These are phyloP conservation scores for Polydrusus pterygomalis DNA, from an alignment of 2,888 invertebrate genomes.

Conservation along the genomic window DNA sequence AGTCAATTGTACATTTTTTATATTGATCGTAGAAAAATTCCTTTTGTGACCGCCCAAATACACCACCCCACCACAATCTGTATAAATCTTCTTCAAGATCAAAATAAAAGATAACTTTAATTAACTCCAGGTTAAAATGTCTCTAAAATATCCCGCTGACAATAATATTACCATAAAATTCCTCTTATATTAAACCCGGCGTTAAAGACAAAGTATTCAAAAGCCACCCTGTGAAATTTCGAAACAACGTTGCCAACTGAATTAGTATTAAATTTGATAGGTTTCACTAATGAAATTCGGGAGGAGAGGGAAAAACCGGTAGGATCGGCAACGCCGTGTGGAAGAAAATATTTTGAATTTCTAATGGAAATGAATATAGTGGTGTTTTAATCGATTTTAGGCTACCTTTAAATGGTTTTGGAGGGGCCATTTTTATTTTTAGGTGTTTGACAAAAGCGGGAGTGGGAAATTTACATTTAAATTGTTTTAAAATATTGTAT, in stretches of 20 bases:
- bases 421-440: constrained; percentile 26
- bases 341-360: constrained; percentile 52
- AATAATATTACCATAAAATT: constrained; percentile 54
- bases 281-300: neutral
- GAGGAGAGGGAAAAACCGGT: no score
- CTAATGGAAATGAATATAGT: constrained; percentile 48
- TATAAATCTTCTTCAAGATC: constrained; percentile 52
- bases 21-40: neutral
- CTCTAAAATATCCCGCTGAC: constrained; percentile 52
- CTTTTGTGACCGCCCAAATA: constrained; percentile 16
- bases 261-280: neutral
- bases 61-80: constrained; percentile 29
- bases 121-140: constrained; percentile 54
- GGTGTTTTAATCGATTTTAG: constrained; percentile 42
- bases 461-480: neutral
- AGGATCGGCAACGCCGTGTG: neutral
- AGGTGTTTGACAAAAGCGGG: neutral
- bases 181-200: constrained; percentile 47
- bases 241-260: neutral
- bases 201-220: constrained; percentile 46
- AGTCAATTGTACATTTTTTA: no score
- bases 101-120: constrained; percentile 55
- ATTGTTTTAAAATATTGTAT: neutral
- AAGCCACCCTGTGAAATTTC: constrained; percentile 50
- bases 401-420: constrained; percentile 52